Evolutionary conservation across 2,888 invertebrate species (phyloP).

Genomic region (Anoncus sp.): DNA sequence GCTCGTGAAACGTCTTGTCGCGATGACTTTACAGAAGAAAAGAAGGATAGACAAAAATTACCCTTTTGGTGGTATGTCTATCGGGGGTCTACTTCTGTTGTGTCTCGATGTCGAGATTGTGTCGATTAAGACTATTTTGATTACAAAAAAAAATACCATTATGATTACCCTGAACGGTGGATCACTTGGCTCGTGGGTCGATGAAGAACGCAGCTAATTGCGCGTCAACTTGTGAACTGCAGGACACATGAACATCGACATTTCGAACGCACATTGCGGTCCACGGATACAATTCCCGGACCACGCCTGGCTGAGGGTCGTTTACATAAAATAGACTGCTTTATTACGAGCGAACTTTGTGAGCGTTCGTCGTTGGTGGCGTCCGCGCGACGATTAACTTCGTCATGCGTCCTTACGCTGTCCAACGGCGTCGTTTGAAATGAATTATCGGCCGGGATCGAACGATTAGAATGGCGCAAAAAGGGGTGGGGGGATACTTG

Average conservation of each 20-base stretch:
- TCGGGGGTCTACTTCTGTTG: not conserved
- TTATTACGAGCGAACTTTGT: slow-evolving; percentile 60
- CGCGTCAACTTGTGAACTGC: slow-evolving; percentile 83
- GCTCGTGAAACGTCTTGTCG: slow-evolving; percentile 6
- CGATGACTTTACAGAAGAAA: too few species aligned
- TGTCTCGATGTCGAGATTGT: not conserved
- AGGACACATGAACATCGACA: slow-evolving; percentile 84
- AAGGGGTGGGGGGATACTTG: too few species aligned
- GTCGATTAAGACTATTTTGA: not conserved
- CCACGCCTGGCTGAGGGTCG: slow-evolving; percentile 84
- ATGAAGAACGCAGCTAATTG: slow-evolving; percentile 86
- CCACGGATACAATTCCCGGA: slow-evolving; percentile 83
- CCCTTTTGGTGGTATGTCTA: too few species aligned
- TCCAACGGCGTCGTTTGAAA: slow-evolving; percentile 56
- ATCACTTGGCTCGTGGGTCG: slow-evolving; percentile 87
- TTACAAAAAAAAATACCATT: not conserved
- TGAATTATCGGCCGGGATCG: slow-evolving; percentile 5
- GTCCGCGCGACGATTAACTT: too few species aligned
- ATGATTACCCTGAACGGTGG: slow-evolving; percentile 81
- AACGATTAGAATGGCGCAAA: not conserved
- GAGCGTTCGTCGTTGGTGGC: slow-evolving; percentile 72
- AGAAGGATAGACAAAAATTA: too few species aligned
- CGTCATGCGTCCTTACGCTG: too few species aligned
- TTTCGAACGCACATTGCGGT: slow-evolving; percentile 87
- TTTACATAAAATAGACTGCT: slow-evolving; percentile 66